A percentile compares a stretch with the other conserved stretches of the same genome.
These are phyloP conservation scores for Dinoponera quadriceps DNA, from an alignment of 1,140 invertebrate genomes.

Conservation along the genomic window DNA sequence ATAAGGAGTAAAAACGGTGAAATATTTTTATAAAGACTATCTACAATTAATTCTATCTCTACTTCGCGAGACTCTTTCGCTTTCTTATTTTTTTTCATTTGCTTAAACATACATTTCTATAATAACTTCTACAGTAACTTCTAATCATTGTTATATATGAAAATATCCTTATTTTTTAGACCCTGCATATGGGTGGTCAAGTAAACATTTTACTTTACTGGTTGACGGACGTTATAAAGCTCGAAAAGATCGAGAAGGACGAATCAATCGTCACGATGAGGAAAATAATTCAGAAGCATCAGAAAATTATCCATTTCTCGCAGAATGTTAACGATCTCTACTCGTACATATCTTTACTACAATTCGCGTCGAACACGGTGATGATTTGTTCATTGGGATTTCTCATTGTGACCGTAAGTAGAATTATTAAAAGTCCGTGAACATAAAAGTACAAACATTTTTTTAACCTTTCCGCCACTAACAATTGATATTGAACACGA, in stretches of 20 bases:
- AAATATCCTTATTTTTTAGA: conserved; percentile 12
- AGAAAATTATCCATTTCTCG: conserved; percentile 25
- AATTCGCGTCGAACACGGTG: conserved; percentile 17
- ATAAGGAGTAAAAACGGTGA: too few species aligned
- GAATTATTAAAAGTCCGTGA: conserved; percentile 7
- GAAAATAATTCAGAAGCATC: conserved; percentile 41
- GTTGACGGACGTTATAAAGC: not conserved
- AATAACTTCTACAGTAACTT: not conserved
- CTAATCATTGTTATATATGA: not conserved
- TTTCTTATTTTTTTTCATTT: not conserved
- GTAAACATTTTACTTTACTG: conserved; percentile 22
- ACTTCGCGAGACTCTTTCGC: too few species aligned
- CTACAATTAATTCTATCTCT: too few species aligned
- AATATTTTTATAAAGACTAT: too few species aligned
- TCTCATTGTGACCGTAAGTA: conserved; percentile 32
- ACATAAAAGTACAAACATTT: not conserved
- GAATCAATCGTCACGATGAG: not conserved
- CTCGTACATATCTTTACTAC: conserved; percentile 16
- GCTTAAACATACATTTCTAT: not conserved
- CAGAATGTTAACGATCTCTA: conserved; percentile 17
- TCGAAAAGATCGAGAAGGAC: not conserved
- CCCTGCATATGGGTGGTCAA: conserved; percentile 32
- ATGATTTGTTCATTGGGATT: conserved; percentile 39
- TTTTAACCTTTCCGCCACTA: not conserved
- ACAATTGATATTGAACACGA: too few species aligned